Percentiles rank a stretch among this genome's conserved stretches.
Evolutionary conservation across 2,113 vertebrate species (phyloP).

Genomic region (Ochotona princeps): DNA sequence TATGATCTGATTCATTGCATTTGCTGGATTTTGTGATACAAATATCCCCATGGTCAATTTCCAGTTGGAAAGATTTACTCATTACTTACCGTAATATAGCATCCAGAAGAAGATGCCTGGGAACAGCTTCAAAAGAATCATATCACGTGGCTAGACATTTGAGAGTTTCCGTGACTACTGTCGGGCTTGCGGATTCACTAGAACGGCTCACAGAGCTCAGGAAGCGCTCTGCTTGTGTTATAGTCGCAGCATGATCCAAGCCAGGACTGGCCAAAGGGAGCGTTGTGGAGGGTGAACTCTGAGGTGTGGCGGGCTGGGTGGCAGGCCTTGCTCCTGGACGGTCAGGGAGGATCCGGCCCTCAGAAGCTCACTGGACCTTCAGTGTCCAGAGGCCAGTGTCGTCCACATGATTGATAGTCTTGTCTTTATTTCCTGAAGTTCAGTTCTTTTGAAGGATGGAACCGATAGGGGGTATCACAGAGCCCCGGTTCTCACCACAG

Average conservation of each 20-base stretch:
- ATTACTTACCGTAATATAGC: not conserved
- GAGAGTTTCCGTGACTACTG: not conserved
- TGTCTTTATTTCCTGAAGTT: not conserved
- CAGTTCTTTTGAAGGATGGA: not conserved
- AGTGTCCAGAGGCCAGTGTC: not conserved
- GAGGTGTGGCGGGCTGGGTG: not conserved
- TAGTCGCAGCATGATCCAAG: not conserved
- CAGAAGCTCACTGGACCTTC: not conserved
- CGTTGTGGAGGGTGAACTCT: not conserved
- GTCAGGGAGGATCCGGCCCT: not conserved
- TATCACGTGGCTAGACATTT: not conserved
- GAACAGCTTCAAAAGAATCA: not conserved
- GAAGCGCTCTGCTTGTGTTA: not conserved
- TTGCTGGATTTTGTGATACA: not conserved
- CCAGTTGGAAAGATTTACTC: not conserved
- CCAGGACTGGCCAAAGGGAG: not conserved
- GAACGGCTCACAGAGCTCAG: not conserved
- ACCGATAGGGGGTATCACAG: not conserved
- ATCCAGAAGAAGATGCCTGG: not conserved
- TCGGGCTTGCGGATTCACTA: not conserved
- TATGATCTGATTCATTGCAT: not conserved
- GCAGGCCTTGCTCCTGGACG: not conserved
- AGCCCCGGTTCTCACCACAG: not conserved
- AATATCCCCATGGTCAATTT: not conserved
- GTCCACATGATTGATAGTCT: not conserved